phyloP scores from a whole-genome alignment of 2,888 invertebrate genomes.

The Cheilosia impressa region DNA sequence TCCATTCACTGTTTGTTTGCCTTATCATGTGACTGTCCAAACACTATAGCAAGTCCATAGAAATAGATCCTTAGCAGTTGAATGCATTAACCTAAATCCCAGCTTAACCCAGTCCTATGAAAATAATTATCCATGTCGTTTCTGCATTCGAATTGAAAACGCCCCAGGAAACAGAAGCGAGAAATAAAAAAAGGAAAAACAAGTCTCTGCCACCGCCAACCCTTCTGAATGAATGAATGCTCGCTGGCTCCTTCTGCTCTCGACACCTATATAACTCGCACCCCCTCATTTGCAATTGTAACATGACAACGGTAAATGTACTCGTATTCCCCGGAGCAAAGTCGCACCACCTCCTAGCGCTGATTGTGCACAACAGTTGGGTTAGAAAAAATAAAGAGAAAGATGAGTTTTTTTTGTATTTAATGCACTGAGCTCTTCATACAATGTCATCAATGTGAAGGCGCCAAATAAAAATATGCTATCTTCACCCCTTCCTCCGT shows the following conservation, averaged over 20 bases:
- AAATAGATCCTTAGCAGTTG: constrained; percentile 48
- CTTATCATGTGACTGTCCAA: constrained; percentile 44
- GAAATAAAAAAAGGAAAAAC: constrained; percentile 1
- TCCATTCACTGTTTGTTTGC: constrained; percentile 35
- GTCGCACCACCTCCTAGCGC: constrained; percentile 14
- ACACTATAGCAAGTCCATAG: constrained; percentile 25
- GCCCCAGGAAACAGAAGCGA: constrained; percentile 44
- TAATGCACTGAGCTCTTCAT: constrained; percentile 63
- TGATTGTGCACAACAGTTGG: constrained; percentile 8
- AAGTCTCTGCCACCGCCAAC: constrained; percentile 2
- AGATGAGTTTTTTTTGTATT: constrained; percentile 16
- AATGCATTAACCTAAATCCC: constrained; percentile 74
- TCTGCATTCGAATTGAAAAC: constrained; percentile 66
- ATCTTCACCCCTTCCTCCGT: background rate
- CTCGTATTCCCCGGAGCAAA: constrained; percentile 14
- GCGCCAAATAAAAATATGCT: constrained; percentile 46
- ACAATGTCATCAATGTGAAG: constrained; percentile 72
- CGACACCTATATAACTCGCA: constrained; percentile 24
- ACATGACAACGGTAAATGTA: constrained; percentile 5
- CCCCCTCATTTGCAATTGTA: constrained; percentile 37
- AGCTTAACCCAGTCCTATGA: constrained; percentile 46
- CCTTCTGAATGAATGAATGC: constrained; percentile 9
- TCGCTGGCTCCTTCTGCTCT: background rate
- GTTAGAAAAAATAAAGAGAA: background rate
- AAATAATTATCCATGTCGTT: constrained; percentile 68